Base-by-base conservation (phyloP, 1,140 invertebrate species). In the Portunus trituberculatus region DNA sequence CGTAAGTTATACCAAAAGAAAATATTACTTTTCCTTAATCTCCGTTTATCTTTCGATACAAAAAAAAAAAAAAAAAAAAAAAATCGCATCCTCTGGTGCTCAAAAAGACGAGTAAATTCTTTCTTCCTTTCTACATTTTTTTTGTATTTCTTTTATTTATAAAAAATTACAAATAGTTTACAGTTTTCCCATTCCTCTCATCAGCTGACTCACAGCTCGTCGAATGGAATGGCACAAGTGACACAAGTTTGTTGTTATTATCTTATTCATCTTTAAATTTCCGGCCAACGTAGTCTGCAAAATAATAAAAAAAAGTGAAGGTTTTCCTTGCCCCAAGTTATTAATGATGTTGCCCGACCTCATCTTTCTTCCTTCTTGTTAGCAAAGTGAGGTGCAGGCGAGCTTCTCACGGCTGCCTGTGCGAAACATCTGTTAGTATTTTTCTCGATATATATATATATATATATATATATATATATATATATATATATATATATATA, bases 401-500 rank as follows among this genome's bases (percentile, higher is more conserved):
- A 76, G 67, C 67, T 76, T 76, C 67, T 76, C 67, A 76, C 67
- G 67, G 25, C 67, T 20, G 0, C 1, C 67, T 25, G 67, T n/a
- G 67, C 12, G 67, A 76, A 76, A 7, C 67, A 20, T 59, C 52
- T 12, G 52, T 10, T 59, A 10, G 16, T 59, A 59, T 4, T 10
- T 32, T 46, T 89, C 10, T 7, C 3, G 0, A 20, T n/a, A 89
- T 89, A 46, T 12, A 89, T 46, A 46, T 4, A 46, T 89, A 39
- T 46, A 46, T 89, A 46, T 46, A 89, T 89, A 89, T n/a, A 89
- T 91, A 76, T 76, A 76, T 91, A 32, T 76, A 76, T 91, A 67
- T 76, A 91, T 76, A 91, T 76, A 91, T 76, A 67, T 91, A 91
- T 91, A 91, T 91, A 76, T 91, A 91, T 91, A 91, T 91, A 59